Percentiles rank a stretch among this genome's conserved stretches.
These are phyloP conservation scores for Pyxicephalus adspersus DNA, from an alignment of 2,113 vertebrate genomes.

Conservation along the genomic window DNA sequence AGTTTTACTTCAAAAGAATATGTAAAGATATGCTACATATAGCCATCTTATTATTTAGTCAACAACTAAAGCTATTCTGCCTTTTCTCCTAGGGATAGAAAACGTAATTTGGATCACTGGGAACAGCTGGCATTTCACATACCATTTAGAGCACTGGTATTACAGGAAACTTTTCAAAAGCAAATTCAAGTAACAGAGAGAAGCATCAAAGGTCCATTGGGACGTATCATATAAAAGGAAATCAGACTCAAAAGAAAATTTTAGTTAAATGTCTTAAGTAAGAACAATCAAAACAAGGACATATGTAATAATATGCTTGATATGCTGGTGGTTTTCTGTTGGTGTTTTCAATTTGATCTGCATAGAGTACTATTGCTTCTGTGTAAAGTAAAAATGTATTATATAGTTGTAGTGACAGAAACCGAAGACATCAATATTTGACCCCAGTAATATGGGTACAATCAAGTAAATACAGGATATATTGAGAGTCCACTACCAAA, in stretches of 20 bases:
- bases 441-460: too few species aligned
- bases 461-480: too few species aligned
- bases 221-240: constrained; percentile 60
- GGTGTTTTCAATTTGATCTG: background rate
- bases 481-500: too few species aligned
- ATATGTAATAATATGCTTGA: constrained; percentile 51
- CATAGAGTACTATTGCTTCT: background rate
- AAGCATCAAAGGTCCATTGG: constrained; percentile 53
- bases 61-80: constrained; percentile 45
- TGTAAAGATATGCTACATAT: constrained; percentile 54
- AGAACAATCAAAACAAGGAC: constrained; percentile 59
- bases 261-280: constrained; percentile 58
- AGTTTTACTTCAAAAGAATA: constrained; percentile 53
- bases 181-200: constrained; percentile 53
- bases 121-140: constrained; percentile 55
- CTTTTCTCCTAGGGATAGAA: constrained; percentile 51
- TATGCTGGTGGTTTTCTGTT: background rate
- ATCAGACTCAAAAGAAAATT: constrained; percentile 60
- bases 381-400: background rate
- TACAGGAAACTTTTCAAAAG: constrained; percentile 56
- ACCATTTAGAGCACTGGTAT: constrained; percentile 53
- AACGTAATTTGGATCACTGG: constrained; percentile 58
- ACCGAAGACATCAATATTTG: too few species aligned
- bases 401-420: too few species aligned
- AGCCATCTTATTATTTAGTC: constrained; percentile 50